Base-by-base conservation (phyloP, 64 coral and sea anemone species). In the Orbicella faveolata region DNA sequence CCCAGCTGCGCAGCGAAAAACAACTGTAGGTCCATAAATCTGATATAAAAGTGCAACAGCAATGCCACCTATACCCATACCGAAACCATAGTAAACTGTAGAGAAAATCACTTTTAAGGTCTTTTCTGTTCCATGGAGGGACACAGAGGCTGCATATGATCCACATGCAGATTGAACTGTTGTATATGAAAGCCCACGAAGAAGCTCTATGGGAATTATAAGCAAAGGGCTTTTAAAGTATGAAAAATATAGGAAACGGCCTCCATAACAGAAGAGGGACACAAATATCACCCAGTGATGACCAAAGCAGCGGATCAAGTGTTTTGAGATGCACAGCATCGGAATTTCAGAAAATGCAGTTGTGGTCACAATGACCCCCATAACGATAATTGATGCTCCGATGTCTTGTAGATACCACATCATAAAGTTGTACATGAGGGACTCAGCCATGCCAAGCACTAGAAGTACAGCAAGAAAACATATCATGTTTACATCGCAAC, bases 321-420 rank as follows among this genome's bases (percentile, higher is more conserved):
- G 90, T 86, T 87, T 89, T 75, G 94, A 81, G 11, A 95, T 33
- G 53, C 88, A 93, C 30, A 86, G 83, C 80, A 91, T 89, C 66
- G 87, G 39, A 64, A 99, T 79, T 87, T 95, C 94, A 13, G 97
- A 95, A 57, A 93, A 91, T 8, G 93, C 94, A 68, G 61, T 79
- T 25, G 87, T 61, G 14, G 89, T 64, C 37, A 99, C 48, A 75
- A 99, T 96, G 18, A 93, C 69, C 21, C 78, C 97, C 97, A 99
- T 99, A 18, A 93, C 88, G 59, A 89, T 85, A 16, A 84, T 90
- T 65, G 94, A 91, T 51, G 88, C 86, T 20, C 87, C 87, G 48
- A 99, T 91, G 80, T 99, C 97, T 19, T 95, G 90, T 26, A 99
- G 83, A 67, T 99, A 99, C 97, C 97, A 99, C 94, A 99, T 95